phyloP scores from a whole-genome alignment of 2,888 invertebrate genomes.

The Aphodius granarius region DNA sequence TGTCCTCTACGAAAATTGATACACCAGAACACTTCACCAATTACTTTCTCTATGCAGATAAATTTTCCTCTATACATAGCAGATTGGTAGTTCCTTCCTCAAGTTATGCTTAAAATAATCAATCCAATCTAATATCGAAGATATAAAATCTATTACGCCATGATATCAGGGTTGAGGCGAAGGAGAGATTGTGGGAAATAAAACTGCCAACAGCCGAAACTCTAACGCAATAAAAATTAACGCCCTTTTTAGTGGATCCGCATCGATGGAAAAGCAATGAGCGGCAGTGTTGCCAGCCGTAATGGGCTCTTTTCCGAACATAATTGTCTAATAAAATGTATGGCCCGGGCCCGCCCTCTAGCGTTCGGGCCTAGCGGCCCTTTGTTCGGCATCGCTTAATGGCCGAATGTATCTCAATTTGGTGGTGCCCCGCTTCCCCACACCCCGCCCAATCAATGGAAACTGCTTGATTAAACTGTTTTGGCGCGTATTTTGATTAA shows the following conservation, averaged over 20 bases:
- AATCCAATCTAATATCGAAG: too few species aligned
- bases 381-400: background rate
- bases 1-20: background rate
- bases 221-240: background rate
- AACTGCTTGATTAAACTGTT: background rate
- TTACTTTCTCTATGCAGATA: background rate
- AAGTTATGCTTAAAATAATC: too few species aligned
- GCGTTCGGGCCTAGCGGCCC: background rate
- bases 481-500: background rate
- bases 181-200: background rate
- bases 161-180: background rate
- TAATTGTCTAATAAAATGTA: background rate
- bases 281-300: background rate
- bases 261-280: background rate
- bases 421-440: background rate
- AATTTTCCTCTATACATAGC: background rate
- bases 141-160: background rate
- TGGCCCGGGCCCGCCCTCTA: background rate
- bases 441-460: background rate
- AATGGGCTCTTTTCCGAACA: background rate
- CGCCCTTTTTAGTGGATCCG: background rate
- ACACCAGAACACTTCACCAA: background rate
- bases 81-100: too few species aligned
- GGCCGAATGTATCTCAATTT: background rate
- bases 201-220: background rate